Evolutionary conservation across 2,113 vertebrate genomes (phyloP).

Genomic region (Meriones unguiculatus): DNA sequence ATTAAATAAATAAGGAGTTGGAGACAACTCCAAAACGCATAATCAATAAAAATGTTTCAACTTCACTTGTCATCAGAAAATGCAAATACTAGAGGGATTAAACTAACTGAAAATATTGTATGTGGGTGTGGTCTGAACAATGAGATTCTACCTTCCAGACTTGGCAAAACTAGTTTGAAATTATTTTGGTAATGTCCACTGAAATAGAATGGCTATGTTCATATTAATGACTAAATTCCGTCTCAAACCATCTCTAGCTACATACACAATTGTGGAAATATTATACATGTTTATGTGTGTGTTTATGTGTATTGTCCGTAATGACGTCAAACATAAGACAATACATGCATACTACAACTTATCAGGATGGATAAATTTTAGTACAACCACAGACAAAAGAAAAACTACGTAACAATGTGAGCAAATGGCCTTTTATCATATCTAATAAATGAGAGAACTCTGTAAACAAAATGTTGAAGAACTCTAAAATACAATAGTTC

Average conservation of each 20-base stretch:
- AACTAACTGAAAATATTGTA: not conserved
- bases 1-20: not conserved
- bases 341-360: not conserved
- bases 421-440: not conserved
- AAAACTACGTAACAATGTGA: not conserved
- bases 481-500: not conserved
- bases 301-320: not conserved
- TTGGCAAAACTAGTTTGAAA: not conserved
- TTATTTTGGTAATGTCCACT: not conserved
- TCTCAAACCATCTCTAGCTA: not conserved
- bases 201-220: not conserved
- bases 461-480: not conserved
- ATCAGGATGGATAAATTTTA: not conserved
- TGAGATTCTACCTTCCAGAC: no score
- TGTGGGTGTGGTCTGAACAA: not conserved
- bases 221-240: not conserved
- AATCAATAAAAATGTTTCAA: not conserved
- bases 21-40: not conserved
- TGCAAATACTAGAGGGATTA: not conserved
- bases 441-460: not conserved
- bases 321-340: not conserved
- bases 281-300: not conserved
- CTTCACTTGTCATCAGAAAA: not conserved
- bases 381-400: no score
- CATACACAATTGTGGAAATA: not conserved